Evolutionary conservation across 2,113 vertebrate genomes (phyloP).

Genomic region (Microcebus lehilahytsara): DNA sequence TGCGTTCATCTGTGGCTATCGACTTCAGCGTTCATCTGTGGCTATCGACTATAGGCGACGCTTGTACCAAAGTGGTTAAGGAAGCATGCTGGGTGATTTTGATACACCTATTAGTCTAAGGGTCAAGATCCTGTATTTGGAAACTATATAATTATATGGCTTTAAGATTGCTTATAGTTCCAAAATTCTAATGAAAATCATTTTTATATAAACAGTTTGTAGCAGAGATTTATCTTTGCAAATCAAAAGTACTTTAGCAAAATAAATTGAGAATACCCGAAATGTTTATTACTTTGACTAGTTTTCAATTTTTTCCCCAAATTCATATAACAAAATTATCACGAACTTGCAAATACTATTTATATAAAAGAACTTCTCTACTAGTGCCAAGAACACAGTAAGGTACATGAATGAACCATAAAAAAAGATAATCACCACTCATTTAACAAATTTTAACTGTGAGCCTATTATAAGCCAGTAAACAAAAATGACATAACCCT

Average conservation of each 20-base stretch:
- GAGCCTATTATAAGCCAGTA: not conserved
- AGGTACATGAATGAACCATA: not conserved
- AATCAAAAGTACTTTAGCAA: not conserved
- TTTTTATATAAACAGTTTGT: not conserved
- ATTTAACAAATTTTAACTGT: not conserved
- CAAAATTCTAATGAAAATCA: slow-evolving; percentile 22
- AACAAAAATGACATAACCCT: not conserved
- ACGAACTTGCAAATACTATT: not conserved
- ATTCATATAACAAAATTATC: not conserved
- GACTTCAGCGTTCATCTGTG: too few species aligned
- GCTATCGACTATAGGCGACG: too few species aligned
- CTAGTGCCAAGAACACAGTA: not conserved
- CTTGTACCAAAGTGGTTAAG: too few species aligned
- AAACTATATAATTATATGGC: not conserved
- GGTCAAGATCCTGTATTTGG: too few species aligned
- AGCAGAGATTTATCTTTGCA: not conserved
- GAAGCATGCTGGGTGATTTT: too few species aligned
- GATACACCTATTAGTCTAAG: too few species aligned
- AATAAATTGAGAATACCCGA: not conserved
- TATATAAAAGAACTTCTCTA: not conserved
- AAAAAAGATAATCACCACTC: not conserved
- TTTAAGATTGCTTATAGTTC: not conserved
- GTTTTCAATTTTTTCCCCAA: not conserved
- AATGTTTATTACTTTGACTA: not conserved
- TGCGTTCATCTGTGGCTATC: too few species aligned